Evolutionary conservation across 2,113 vertebrate species (phyloP).

Genomic region (Tichodroma muraria): DNA sequence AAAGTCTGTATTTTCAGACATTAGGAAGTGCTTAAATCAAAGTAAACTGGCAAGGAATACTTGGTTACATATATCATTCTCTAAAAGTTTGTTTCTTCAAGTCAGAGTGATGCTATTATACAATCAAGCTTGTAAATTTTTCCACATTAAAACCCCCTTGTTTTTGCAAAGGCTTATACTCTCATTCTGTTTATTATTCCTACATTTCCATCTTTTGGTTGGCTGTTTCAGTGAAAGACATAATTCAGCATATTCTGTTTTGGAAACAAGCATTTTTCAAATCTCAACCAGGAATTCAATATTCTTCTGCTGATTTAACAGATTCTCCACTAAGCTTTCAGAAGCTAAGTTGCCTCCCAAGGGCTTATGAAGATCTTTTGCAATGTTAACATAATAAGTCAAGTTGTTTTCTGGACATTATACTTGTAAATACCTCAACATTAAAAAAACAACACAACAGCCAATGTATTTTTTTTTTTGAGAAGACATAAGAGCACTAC

Average conservation of each 20-base stretch:
- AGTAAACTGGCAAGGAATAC: neutral
- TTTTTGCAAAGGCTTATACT: constrained; percentile 21
- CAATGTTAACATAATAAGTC: neutral
- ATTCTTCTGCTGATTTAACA: constrained; percentile 34
- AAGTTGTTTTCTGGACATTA: constrained; percentile 3
- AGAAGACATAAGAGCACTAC: neutral
- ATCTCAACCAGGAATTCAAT: constrained; percentile 16
- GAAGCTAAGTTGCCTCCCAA: constrained; percentile 19
- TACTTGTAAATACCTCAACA: neutral
- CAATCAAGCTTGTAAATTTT: constrained; percentile 41
- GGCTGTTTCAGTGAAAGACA: constrained; percentile 8
- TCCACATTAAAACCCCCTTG: constrained; percentile 17
- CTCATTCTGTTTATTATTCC: constrained; percentile 46
- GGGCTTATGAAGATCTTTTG: constrained; percentile 22
- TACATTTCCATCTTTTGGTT: constrained; percentile 37
- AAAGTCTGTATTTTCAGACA: neutral
- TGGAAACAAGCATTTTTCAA: constrained; percentile 37
- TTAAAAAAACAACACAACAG: neutral
- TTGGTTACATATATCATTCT: neutral
- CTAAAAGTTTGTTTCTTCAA: constrained; percentile 23
- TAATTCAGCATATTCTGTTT: constrained; percentile 39
- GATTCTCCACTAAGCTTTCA: constrained; percentile 38
- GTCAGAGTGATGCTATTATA: constrained; percentile 19
- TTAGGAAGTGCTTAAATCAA: neutral
- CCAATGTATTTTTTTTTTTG: neutral